These are phyloP conservation scores for Yoshiicerus persimilis DNA, from an alignment of 1,140 invertebrate genomes.

Conservation along the genomic window DNA sequence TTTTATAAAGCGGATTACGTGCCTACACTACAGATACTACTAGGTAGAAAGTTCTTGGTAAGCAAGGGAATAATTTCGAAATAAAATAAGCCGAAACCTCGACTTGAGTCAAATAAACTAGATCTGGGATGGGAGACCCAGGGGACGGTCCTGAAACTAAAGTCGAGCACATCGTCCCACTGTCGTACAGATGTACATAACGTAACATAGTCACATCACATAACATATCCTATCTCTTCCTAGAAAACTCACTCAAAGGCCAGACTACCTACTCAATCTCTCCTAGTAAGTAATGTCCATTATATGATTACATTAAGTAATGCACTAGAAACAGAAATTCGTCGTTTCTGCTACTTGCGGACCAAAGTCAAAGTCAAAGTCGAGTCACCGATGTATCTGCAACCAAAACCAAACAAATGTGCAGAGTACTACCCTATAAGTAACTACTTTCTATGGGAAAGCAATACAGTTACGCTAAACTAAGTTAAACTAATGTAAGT, in stretches of 20 bases:
- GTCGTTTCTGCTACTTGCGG: background rate
- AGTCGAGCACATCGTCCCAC: background rate
- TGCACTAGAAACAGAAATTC: background rate
- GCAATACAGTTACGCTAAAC: background rate
- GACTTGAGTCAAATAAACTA: slow-evolving; percentile 4
- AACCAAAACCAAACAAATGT: too few relatives aligned
- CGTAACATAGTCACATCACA: background rate
- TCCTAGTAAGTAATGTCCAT: background rate
- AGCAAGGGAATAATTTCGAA: slow-evolving; percentile 3
- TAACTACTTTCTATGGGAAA: background rate
- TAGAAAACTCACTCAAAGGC: background rate
- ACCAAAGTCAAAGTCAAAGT: too few relatives aligned
- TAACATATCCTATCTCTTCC: background rate
- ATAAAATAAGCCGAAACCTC: background rate
- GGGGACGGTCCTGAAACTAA: background rate
- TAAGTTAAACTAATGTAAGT: background rate
- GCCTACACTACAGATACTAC: background rate
- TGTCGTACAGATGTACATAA: background rate
- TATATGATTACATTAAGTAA: background rate
- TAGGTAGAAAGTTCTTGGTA: background rate
- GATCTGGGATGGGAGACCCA: background rate
- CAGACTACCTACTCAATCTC: background rate
- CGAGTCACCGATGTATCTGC: too few relatives aligned
- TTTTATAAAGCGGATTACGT: background rate
- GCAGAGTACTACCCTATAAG: background rate